Conservation (phyloP, 2,113 vertebrate species). For the Diadophis punctatus region DNA sequence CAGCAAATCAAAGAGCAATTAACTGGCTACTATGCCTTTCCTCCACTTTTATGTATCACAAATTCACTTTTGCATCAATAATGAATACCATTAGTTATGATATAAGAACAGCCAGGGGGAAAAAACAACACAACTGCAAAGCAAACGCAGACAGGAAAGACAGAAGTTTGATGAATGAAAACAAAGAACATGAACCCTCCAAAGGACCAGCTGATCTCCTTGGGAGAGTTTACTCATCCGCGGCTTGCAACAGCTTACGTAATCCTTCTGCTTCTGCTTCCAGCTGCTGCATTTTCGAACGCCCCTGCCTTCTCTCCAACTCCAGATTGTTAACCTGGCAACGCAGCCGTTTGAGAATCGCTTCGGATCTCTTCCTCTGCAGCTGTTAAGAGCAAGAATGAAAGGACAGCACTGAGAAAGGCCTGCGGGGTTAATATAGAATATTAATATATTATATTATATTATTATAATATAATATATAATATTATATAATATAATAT, state of each 20-base stretch:
- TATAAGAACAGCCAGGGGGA: neutral
- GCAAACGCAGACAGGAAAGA: neutral
- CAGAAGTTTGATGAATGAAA: neutral
- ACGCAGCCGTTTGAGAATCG: slow-evolving; percentile 73
- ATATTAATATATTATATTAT: no score
- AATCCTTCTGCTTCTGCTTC: slow-evolving; percentile 67
- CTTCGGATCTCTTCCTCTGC: slow-evolving; percentile 73
- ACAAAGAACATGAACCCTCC: neutral
- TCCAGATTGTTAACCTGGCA: slow-evolving; percentile 72
- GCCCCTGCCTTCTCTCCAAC: slow-evolving; percentile 65
- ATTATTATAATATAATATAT: no score
- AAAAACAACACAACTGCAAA: no score
- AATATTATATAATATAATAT: no score
- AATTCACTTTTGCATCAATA: neutral
- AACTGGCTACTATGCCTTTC: neutral
- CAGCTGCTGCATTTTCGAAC: slow-evolving; percentile 69
- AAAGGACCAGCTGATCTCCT: neutral
- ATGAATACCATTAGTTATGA: neutral
- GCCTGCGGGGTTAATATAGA: no score
- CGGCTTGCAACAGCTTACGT: slow-evolving; percentile 49
- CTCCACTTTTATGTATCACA: neutral
- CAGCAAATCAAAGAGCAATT: neutral
- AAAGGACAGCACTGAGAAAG: neutral
- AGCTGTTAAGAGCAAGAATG: slow-evolving; percentile 57
- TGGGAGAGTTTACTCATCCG: neutral